Conservation (phyloP, 2,797 vertebrate species). For the Muraenolepis orangiensis region DNA sequence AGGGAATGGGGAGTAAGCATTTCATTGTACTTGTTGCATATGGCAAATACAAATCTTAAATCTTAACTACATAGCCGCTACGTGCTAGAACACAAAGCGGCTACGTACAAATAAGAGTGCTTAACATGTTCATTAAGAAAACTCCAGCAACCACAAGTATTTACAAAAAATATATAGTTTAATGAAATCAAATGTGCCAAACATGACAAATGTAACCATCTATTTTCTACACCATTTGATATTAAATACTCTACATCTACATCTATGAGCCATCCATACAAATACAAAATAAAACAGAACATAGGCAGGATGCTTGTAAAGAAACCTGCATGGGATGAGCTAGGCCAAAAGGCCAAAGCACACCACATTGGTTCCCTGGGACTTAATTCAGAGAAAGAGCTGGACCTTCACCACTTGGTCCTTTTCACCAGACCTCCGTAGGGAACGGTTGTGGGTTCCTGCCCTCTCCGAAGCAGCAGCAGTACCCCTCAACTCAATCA, state of each 20-base stretch:
- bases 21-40: no score
- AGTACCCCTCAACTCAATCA: neutral
- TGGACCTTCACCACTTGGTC: neutral
- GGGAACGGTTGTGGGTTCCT: neutral
- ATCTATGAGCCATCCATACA: neutral
- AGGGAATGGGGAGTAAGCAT: no score
- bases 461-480: neutral
- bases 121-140: no score
- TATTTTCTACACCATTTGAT: neutral
- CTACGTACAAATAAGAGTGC: no score
- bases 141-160: neutral
- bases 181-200: neutral
- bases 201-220: neutral
- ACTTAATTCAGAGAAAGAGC: neutral
- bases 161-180: slow-evolving; percentile 7
- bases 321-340: no score
- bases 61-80: no score
- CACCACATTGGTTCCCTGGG: neutral
- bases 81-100: no score
- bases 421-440: neutral
- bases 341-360: no score
- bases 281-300: neutral
- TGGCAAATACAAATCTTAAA: no score
- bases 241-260: neutral
- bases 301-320: neutral